Conservation (phyloP, 2,888 invertebrate genomes). For the Lasioglossum leucozonium region DNA sequence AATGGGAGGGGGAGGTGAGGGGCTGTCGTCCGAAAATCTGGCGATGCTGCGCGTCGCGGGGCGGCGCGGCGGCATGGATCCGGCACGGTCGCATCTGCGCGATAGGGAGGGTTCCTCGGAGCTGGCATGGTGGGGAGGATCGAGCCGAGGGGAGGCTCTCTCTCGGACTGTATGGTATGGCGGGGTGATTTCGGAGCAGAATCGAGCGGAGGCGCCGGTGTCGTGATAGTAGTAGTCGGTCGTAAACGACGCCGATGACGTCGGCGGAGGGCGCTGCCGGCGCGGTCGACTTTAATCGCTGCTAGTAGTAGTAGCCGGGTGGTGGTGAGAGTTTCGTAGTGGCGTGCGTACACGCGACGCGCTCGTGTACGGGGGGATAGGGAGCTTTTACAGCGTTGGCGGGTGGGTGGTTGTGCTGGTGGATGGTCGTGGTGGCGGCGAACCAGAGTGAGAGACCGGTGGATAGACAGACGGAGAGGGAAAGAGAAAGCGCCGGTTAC, state of each 20-base stretch:
- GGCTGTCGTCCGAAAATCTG: background rate
- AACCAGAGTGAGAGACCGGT: slow-evolving; percentile 49
- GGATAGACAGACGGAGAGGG: background rate
- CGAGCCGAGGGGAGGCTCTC: background rate
- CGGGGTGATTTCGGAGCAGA: slow-evolving; percentile 36
- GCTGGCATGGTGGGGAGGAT: background rate
- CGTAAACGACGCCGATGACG: slow-evolving; percentile 65
- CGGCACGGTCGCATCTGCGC: slow-evolving; percentile 48
- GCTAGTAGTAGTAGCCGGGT: slow-evolving; percentile 58
- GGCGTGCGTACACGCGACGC: slow-evolving; percentile 59
- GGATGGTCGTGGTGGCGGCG: slow-evolving; percentile 31
- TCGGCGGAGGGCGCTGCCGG: slow-evolving; percentile 65
- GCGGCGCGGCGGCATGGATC: slow-evolving; percentile 42
- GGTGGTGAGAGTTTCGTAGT: slow-evolving; percentile 50
- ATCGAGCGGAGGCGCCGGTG: slow-evolving; percentile 64
- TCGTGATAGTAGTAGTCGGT: slow-evolving; percentile 62
- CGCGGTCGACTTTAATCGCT: slow-evolving; percentile 59
- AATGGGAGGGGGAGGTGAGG: too few species aligned
- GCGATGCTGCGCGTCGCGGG: slow-evolving; percentile 24
- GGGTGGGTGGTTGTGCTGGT: slow-evolving; percentile 31
- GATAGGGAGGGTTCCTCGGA: background rate
- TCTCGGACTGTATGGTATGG: slow-evolving; percentile 22
- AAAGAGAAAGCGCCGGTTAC: background rate
- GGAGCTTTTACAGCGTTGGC: slow-evolving; percentile 29
- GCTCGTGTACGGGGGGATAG: slow-evolving; percentile 45